phyloP scores from a whole-genome alignment of 2,888 invertebrate genomes.

The Dione juno region DNA sequence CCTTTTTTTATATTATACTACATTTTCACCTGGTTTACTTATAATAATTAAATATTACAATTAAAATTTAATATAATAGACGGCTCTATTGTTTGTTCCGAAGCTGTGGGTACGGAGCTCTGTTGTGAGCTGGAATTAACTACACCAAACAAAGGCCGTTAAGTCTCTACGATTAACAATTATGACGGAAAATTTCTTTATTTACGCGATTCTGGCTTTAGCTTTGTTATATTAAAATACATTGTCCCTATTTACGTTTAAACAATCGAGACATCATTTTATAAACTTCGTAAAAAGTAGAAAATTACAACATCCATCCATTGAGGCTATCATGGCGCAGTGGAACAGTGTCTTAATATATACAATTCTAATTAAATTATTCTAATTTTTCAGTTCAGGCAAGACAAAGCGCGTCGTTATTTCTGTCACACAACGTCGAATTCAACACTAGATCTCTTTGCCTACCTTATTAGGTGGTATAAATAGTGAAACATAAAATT shows the following conservation, averaged over 20 bases:
- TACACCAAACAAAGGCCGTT: conserved; percentile 70
- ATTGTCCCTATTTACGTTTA: conserved; percentile 26
- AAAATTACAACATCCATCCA: background rate
- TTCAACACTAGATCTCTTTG: too few species aligned
- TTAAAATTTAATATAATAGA: conserved; percentile 24
- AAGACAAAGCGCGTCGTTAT: too few species aligned
- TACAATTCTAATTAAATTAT: too few species aligned
- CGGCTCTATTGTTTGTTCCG: conserved; percentile 39
- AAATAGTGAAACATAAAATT: too few species aligned
- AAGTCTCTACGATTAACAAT: conserved; percentile 65
- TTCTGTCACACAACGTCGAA: too few species aligned
- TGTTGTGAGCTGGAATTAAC: conserved; percentile 53
- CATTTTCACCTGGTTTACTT: background rate
- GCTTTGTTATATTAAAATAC: conserved; percentile 49
- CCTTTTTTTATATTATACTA: too few species aligned
- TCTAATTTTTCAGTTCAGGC: too few species aligned
- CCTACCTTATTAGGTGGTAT: too few species aligned
- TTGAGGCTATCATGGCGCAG: too few species aligned
- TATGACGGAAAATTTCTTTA: conserved; percentile 68
- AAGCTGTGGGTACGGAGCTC: conserved; percentile 44
- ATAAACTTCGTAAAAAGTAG: background rate
- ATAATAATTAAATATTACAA: background rate
- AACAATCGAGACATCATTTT: background rate
- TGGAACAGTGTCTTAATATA: too few species aligned
- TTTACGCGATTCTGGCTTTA: conserved; percentile 56